Evolutionary conservation across 2,888 invertebrate genomes (phyloP).

Genomic region (Parasteatoda lunata): DNA sequence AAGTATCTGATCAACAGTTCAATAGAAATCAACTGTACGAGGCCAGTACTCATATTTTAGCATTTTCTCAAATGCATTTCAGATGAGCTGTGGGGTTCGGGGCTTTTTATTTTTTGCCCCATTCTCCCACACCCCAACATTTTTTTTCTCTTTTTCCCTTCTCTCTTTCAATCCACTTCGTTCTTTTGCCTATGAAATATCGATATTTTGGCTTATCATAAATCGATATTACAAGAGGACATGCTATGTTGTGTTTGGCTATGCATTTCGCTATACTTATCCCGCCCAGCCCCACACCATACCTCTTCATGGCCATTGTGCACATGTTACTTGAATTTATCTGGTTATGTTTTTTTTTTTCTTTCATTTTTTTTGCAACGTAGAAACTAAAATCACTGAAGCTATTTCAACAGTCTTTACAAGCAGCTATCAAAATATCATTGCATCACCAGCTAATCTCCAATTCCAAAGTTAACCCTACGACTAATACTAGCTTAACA

Average conservation of each 20-base stretch:
- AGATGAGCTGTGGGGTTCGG: conserved; percentile 50
- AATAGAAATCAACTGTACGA: conserved; percentile 63
- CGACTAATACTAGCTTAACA: too few species aligned
- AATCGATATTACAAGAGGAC: conserved; percentile 56
- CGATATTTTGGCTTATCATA: conserved; percentile 64
- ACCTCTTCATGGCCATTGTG: background rate
- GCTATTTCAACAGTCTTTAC: too few species aligned
- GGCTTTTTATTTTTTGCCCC: conserved; percentile 33
- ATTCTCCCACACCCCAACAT: conserved; percentile 10
- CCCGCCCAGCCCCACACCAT: conserved; percentile 1
- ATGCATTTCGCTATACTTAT: conserved; percentile 6
- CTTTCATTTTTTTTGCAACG: too few species aligned
- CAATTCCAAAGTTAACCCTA: too few species aligned
- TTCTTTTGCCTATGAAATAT: conserved; percentile 60
- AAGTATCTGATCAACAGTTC: conserved; percentile 67
- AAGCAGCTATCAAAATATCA: too few species aligned
- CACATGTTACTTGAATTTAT: background rate
- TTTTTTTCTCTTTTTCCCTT: conserved; percentile 23
- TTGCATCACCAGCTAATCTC: too few species aligned
- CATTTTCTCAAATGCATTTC: conserved; percentile 67
- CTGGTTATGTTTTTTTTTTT: background rate
- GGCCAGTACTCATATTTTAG: conserved; percentile 67
- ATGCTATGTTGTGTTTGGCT: conserved; percentile 60
- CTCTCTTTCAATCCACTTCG: conserved; percentile 1
- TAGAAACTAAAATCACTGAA: too few species aligned